Evolutionary conservation across 2,888 invertebrate genomes (phyloP), one percentile per base, ranked within the genome.

Genomic region (Patella caerulea): DNA sequence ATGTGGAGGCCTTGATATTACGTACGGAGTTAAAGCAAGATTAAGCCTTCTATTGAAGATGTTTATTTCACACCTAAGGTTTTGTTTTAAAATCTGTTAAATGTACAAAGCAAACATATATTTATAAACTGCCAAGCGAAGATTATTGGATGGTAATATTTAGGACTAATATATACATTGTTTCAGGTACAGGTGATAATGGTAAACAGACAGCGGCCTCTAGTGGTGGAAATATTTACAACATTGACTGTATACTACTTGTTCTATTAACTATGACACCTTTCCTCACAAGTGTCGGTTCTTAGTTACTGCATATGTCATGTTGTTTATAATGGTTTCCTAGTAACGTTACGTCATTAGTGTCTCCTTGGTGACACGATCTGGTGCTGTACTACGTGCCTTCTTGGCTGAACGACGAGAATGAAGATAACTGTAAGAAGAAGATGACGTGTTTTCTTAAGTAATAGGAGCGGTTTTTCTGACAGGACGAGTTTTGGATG

Each of bases 181-280:
- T 65, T 65, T 65, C 65, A 65, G 65, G 65, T 65, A 65, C 65
- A 24, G 65, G 65, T 65, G 24, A 65, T 24, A 65, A 65, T 65
- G 65, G 65, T 65, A 65, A 65, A 65, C 19, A 19, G 19, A 24
- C 65, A 24, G 19, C 65, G 24, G 24, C 65, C 19, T 19, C 65
- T 24, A 65, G 65, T 65, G 65, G 24, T 65, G 65, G 9, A 65
- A 65, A 24, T 19, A 24, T 11, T 65, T 65, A 24, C 19, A 24
- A 65, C 65, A 65, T 65, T 24, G 19, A 65, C 24, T 65, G 19
- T 24, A 65, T 24, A 65, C 19, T 65, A 65, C 5, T 24, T 1
- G 11, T 65, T 24, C 5, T 65, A 24, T 65, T 65, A 65, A 65
- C 65, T 19, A 24, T 65, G 24, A 65, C 24, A 65, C 24, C 65